phyloP scores from a whole-genome alignment of 2,888 invertebrate species.

The Tetanocera ferruginea region DNA sequence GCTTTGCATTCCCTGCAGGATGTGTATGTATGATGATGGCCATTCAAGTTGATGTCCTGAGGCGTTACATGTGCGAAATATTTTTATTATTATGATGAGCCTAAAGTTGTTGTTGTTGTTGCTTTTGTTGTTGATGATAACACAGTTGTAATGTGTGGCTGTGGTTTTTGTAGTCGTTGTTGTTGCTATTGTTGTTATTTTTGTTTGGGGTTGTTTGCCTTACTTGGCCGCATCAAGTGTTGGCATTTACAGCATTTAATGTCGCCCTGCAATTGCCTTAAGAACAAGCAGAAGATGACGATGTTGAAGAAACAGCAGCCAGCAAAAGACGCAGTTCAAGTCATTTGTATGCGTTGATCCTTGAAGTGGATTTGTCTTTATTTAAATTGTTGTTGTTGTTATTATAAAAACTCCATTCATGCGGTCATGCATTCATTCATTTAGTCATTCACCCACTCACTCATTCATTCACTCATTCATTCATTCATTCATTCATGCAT shows the following conservation, averaged over 20 bases:
- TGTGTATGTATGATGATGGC: too few species aligned
- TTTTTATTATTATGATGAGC: conserved; percentile 32
- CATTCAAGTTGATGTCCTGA: background rate
- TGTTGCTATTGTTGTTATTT: background rate
- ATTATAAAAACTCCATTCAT: too few species aligned
- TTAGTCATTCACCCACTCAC: background rate
- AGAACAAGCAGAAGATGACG: background rate
- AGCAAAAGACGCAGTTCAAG: background rate
- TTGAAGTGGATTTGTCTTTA: conserved; percentile 33
- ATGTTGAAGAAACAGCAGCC: background rate
- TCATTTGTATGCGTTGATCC: conserved; percentile 25
- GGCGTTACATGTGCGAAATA: conserved; percentile 19
- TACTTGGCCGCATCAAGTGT: conserved; percentile 8
- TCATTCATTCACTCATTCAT: background rate
- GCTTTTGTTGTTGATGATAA: background rate
- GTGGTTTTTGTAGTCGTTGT: background rate
- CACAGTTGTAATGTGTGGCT: background rate
- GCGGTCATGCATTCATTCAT: background rate
- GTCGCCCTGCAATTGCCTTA: conserved; percentile 11
- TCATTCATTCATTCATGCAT: background rate
- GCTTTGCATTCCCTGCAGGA: too few species aligned
- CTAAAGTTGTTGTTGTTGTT: background rate
- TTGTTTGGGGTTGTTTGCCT: conserved; percentile 1
- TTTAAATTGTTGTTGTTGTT: background rate
- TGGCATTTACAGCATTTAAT: conserved; percentile 27